phyloP scores from a whole-genome alignment of 2,113 vertebrate species.

The Nothocercus julius region DNA sequence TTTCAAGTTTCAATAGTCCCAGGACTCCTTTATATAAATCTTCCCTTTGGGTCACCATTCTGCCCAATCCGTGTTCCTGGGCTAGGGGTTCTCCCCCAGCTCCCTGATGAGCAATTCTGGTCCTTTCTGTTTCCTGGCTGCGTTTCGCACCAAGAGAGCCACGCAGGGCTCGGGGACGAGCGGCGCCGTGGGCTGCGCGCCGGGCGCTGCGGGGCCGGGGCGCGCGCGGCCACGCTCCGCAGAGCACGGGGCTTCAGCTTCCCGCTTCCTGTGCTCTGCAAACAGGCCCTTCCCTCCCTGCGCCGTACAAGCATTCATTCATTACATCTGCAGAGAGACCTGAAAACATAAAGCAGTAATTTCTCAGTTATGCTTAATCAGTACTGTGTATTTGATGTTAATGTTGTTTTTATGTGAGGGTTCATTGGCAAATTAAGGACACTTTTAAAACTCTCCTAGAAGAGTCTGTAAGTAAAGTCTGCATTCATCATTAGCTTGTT shows the following conservation, averaged over 20 bases:
- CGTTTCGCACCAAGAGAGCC: background rate
- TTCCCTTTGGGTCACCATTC: background rate
- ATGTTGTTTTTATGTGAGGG: background rate
- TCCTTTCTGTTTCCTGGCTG: slow-evolving; percentile 1
- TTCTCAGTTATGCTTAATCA: background rate
- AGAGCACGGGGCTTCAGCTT: background rate
- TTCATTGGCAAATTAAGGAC: background rate
- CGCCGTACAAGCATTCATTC: background rate
- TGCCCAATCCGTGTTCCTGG: background rate
- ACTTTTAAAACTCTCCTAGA: background rate
- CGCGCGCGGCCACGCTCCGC: background rate
- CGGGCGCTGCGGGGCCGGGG: background rate
- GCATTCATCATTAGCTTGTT: background rate
- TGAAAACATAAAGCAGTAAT: slow-evolving; percentile 2
- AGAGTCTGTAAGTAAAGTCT: background rate
- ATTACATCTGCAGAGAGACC: background rate
- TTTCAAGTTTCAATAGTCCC: background rate
- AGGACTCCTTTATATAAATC: background rate
- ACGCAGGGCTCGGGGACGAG: background rate
- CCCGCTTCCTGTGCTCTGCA: background rate
- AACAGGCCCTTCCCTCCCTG: background rate
- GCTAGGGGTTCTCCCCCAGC: background rate
- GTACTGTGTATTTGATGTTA: background rate
- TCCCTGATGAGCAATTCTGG: background rate
- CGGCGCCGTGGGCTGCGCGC: background rate